Base-by-base conservation (phyloP, 1,140 invertebrate species). In the Cydia strobilella region DNA sequence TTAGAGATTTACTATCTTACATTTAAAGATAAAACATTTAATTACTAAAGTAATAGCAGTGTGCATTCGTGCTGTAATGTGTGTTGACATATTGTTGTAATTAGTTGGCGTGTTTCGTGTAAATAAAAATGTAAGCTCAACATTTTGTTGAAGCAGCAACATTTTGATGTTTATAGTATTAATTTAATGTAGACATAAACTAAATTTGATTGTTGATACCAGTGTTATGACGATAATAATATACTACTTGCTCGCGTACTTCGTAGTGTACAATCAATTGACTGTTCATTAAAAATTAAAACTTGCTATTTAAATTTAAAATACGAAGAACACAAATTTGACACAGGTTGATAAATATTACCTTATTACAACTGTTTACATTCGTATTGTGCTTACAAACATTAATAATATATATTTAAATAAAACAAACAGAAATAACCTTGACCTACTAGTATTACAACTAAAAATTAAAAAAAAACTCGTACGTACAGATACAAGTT, bases 11-110 rank as follows among this genome's bases (percentile, higher is more conserved):
- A 0, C 3, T 54, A 54, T 54, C 51, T 54, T 18, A 54, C n/a
- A 54, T 54, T 54, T 54, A 54, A 18, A 54, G 51, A 54, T 54
- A 54, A 18, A 54, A 54, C 51, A 18, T 18, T 54, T 54, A 4
- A 54, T 48, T 48, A n/a, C 45, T n/a, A 48, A 84, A 51, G 86
- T 85, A 85, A 82, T 90, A 62, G 84, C 86, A 31, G 92, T 92
- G 77, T 45, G 42, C 42, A 45, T 45, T 45, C 42, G 51, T 54
- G 1, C 1, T 59, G 54, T 59, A 23, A 54, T 25, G 3, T 51
- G 54, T 59, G 9, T 23, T 23, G 7, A 23, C 18, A 59, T 59
- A n/a, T 23, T n/a, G n/a, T n/a, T n/a, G n/a, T n/a, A n/a, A n/a
- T n/a, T 1, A 59, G 20, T 39, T 39, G 9, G 7, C 15, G 51